Evolutionary conservation across 2,113 vertebrate genomes (phyloP).

Genomic region (Heterotilapia buettikoferi): DNA sequence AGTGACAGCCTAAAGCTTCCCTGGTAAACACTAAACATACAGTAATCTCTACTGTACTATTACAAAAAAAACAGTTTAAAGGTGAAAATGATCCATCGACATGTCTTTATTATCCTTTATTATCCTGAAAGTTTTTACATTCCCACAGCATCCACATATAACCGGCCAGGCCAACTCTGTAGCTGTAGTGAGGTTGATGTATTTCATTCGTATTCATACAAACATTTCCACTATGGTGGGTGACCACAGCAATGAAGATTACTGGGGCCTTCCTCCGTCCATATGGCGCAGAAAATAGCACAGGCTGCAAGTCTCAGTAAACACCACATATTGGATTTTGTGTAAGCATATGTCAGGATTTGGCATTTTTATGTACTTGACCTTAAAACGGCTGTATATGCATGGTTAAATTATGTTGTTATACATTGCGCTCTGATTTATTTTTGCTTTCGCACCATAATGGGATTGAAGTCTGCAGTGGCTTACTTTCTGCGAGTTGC

Average conservation of each 20-base stretch:
- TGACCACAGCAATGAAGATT: slow-evolving; percentile 30
- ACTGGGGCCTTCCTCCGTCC: neutral
- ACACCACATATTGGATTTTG: slow-evolving; percentile 6
- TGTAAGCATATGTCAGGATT: slow-evolving; percentile 22
- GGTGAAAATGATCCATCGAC: neutral
- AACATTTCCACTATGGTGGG: slow-evolving; percentile 26
- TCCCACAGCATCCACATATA: neutral
- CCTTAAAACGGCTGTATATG: slow-evolving; percentile 14
- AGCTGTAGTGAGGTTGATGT: slow-evolving; percentile 2
- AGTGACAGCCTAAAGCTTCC: slow-evolving; percentile 22
- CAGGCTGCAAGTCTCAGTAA: neutral
- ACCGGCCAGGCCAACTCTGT: neutral
- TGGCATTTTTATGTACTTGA: slow-evolving; percentile 21
- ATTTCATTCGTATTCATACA: neutral
- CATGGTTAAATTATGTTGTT: slow-evolving; percentile 5
- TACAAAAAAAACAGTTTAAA: neutral
- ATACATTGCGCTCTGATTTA: neutral
- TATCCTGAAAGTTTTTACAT: neutral
- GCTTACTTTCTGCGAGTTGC: neutral
- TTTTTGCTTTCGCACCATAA: slow-evolving; percentile 11
- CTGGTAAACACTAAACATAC: neutral
- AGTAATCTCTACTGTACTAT: neutral
- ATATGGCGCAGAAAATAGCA: neutral
- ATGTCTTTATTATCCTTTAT: neutral
- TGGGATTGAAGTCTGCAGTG: neutral